phyloP scores from a whole-genome alignment of 30 jellyfish, hydroid and myxozoan genomes.

The Aurelia aurita region DNA sequence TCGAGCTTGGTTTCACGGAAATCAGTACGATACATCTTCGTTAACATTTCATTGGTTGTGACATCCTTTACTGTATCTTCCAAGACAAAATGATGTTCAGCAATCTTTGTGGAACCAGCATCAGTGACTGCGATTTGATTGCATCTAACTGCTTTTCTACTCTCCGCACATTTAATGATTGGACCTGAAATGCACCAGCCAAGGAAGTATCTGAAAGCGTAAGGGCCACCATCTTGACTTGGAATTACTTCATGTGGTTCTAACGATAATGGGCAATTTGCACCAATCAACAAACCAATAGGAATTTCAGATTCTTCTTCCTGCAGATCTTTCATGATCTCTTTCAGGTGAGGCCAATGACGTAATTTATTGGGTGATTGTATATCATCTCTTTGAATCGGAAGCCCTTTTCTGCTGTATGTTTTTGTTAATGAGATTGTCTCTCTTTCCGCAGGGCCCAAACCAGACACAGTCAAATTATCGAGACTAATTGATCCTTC shows the following conservation, averaged over 20 bases:
- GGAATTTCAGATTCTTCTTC: constrained; percentile 26
- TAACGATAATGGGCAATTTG: constrained; percentile 33
- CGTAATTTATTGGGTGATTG: not conserved
- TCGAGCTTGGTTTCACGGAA: constrained; percentile 8
- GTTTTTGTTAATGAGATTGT: constrained; percentile 13
- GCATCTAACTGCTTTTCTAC: constrained; percentile 7
- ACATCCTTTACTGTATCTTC: constrained; percentile 25
- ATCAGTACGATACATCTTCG: constrained; percentile 12
- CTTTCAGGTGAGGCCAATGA: constrained; percentile 22
- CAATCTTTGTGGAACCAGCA: constrained; percentile 5
- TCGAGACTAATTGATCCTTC: constrained; percentile 24
- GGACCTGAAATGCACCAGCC: constrained; percentile 49
- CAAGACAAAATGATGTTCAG: not conserved
- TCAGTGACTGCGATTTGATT: constrained; percentile 12
- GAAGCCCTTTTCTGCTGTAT: constrained; percentile 21
- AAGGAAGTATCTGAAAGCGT: constrained; percentile 19
- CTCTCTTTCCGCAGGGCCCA: constrained; percentile 18
- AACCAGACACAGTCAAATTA: constrained; percentile 25
- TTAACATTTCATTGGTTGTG: not conserved
- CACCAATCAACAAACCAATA: constrained; percentile 34
- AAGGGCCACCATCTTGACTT: constrained; percentile 31
- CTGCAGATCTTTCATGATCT: not conserved
- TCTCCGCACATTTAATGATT: constrained; percentile 1
- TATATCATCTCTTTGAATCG: constrained; percentile 23
- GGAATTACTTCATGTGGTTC: constrained; percentile 23